Conservation (phyloP, 2,113 vertebrate species). For the Trichechus manatus region DNA sequence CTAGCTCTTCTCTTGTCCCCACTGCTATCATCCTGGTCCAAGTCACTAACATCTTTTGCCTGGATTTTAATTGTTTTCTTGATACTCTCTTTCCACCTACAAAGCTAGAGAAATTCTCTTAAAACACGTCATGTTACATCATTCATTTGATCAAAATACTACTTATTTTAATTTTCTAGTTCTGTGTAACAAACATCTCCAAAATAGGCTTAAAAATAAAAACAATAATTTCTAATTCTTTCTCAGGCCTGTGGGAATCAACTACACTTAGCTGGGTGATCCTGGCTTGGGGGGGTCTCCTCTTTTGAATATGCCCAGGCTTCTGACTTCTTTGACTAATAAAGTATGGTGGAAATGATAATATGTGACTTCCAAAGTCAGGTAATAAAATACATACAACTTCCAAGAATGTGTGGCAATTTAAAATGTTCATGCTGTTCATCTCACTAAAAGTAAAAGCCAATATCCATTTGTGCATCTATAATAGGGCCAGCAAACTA, state of each 20-base stretch:
- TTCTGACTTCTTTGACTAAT: no score
- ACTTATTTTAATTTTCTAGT: not conserved
- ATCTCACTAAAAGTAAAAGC: not conserved
- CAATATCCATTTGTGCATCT: no score
- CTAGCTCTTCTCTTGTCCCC: not conserved
- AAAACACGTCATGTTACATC: not conserved
- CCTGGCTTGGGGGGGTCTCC: not conserved
- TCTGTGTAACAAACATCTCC: not conserved
- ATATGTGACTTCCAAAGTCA: not conserved
- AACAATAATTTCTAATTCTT: not conserved
- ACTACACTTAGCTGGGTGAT: rapidly evolving
- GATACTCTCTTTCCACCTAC: not conserved
- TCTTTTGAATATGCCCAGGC: not conserved
- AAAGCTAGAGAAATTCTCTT: not conserved
- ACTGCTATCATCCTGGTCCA: not conserved
- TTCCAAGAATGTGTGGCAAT: not conserved
- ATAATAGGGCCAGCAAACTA: not conserved
- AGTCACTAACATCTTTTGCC: not conserved
- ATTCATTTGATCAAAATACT: not conserved
- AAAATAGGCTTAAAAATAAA: not conserved
- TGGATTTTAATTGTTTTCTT: not conserved
- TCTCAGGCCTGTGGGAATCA: not conserved
- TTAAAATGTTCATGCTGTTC: not conserved
- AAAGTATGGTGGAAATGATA: not conserved
- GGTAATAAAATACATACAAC: not conserved